A percentile compares a stretch with the other conserved stretches of the same genome.
phyloP scores from a whole-genome alignment of 1,140 invertebrate genomes.

The Popillia japonica region DNA sequence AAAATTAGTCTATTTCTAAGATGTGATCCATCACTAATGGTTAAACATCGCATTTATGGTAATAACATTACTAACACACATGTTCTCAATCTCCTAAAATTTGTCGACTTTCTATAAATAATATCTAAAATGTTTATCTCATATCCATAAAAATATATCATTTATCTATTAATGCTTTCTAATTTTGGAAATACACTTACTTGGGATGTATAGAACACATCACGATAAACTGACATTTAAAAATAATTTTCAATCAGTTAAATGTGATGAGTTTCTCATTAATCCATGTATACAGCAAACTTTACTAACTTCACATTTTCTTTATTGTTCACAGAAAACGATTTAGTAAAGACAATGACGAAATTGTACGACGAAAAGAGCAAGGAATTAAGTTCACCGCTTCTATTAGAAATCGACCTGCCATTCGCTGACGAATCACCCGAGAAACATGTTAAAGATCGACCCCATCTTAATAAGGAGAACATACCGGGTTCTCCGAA shows the following conservation, averaged over 20 bases:
- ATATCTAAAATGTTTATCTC: too few relatives aligned
- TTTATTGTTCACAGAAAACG: constrained; percentile 66
- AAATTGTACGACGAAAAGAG: constrained; percentile 80
- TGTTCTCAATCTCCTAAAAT: too few relatives aligned
- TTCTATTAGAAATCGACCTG: constrained; percentile 60
- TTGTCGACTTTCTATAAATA: too few relatives aligned
- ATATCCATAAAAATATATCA: too few relatives aligned
- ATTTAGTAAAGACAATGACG: constrained; percentile 74
- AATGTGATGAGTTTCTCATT: constrained; percentile 1
- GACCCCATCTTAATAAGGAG: constrained; percentile 53
- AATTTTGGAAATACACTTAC: not conserved
- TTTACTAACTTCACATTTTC: not conserved
- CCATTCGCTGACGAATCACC: constrained; percentile 66
- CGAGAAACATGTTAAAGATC: constrained; percentile 53
- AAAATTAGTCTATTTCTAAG: too few relatives aligned
- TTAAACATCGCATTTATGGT: too few relatives aligned
- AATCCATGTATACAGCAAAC: not conserved
- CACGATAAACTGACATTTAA: not conserved
- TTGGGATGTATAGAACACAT: not conserved
- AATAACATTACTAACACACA: too few relatives aligned
- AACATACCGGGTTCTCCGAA: constrained; percentile 54
- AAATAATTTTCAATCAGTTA: not conserved
- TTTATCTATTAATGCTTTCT: not conserved
- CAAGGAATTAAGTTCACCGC: constrained; percentile 45
- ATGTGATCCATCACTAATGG: too few relatives aligned